Conservation (phyloP, 2,888 invertebrate genomes). For the Acrobasis suavella region DNA sequence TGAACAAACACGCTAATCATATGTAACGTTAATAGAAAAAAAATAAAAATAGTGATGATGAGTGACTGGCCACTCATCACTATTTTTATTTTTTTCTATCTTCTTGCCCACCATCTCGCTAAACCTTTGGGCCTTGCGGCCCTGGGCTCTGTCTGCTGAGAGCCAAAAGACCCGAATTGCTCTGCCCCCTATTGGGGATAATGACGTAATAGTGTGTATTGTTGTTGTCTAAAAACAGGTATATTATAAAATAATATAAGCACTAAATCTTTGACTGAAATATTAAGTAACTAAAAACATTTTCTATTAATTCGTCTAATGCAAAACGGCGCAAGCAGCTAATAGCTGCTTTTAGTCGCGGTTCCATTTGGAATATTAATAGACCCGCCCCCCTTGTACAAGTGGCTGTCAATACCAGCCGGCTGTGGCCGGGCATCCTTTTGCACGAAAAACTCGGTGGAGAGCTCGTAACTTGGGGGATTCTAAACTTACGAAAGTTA, state of each 20-base stretch:
- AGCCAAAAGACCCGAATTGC: too few species aligned
- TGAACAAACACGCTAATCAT: too few species aligned
- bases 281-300: constrained; percentile 21
- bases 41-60: too few species aligned
- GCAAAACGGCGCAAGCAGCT: constrained; percentile 34
- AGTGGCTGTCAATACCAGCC: constrained; percentile 37
- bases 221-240: too few species aligned
- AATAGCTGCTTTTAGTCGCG: constrained; percentile 38
- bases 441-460: constrained; percentile 26
- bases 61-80: too few species aligned
- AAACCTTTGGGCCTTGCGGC: too few species aligned
- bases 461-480: constrained; percentile 21
- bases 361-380: constrained; percentile 45
- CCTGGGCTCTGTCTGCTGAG: too few species aligned
- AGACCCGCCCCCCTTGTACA: constrained; percentile 29
- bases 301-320: constrained; percentile 16
- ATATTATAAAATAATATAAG: background rate
- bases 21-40: too few species aligned
- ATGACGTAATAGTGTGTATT: too few species aligned
- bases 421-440: constrained; percentile 30
- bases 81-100: too few species aligned
- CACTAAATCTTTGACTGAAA: constrained; percentile 18
- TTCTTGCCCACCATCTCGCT: too few species aligned
- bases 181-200: too few species aligned
- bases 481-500: constrained; percentile 7